phyloP scores from a whole-genome alignment of 2,888 invertebrate species.

The Himalopsyche kuldschensis region DNA sequence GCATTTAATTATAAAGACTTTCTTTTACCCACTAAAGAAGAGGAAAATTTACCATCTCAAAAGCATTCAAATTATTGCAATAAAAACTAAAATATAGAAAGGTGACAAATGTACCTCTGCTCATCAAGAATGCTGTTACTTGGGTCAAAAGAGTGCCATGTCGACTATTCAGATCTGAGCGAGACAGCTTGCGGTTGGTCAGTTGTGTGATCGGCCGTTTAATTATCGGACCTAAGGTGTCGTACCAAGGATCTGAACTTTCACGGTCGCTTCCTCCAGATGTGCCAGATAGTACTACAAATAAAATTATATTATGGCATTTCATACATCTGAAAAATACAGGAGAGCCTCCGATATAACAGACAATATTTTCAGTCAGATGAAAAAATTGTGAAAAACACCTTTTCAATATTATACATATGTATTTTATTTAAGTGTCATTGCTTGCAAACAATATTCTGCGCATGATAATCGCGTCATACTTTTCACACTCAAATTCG shows the following conservation, averaged over 20 bases:
- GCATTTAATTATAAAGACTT: too few relatives aligned
- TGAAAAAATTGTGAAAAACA: too few relatives aligned
- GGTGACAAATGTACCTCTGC: constrained; percentile 41
- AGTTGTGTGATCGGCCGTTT: not conserved
- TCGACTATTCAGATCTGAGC: constrained; percentile 57
- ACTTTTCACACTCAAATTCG: too few relatives aligned
- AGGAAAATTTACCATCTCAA: not conserved
- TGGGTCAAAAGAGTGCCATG: constrained; percentile 55
- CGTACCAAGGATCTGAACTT: constrained; percentile 20
- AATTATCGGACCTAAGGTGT: not conserved
- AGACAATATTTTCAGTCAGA: too few relatives aligned
- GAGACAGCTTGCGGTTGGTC: constrained; percentile 42
- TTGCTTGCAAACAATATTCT: too few relatives aligned
- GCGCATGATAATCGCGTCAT: too few relatives aligned
- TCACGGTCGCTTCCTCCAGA: constrained; percentile 19
- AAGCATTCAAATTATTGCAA: too few relatives aligned
- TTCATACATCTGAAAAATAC: too few relatives aligned
- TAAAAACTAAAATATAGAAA: not conserved
- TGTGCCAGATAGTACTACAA: not conserved
- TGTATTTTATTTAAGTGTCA: too few relatives aligned
- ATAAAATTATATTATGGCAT: not conserved
- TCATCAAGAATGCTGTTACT: constrained; percentile 57
- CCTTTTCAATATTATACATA: too few relatives aligned
- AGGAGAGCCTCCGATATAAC: too few relatives aligned
- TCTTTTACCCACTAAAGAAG: too few relatives aligned